Percentiles rank a stretch among this genome's conserved stretches.
phyloP scores from a whole-genome alignment of 2,888 invertebrate genomes.

The Philonicus albiceps region DNA sequence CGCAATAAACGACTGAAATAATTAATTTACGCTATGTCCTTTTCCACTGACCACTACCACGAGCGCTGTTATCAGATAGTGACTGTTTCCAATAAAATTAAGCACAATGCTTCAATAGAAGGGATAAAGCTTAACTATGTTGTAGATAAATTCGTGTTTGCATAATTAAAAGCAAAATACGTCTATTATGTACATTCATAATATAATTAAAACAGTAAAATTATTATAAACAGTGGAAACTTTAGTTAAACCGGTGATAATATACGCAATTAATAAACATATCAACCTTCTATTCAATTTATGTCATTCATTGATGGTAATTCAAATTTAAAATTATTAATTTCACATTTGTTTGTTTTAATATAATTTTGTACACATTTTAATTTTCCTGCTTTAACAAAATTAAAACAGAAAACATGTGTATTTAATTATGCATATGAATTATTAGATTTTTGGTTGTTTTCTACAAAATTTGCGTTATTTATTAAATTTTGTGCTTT shows the following conservation, averaged over 20 bases:
- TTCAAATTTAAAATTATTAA: neutral
- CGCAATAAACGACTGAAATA: neutral
- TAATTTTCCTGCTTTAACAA: neutral
- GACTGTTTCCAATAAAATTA: neutral
- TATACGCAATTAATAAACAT: neutral
- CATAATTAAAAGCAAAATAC: neutral
- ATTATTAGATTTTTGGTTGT: too few relatives aligned
- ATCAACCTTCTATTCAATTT: neutral
- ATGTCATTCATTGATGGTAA: too few relatives aligned
- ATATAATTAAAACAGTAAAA: neutral
- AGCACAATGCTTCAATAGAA: neutral
- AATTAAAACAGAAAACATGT: neutral
- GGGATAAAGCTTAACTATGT: neutral
- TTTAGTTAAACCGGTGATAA: neutral
- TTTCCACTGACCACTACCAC: neutral
- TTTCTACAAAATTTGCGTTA: too few relatives aligned
- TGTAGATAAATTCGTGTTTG: neutral
- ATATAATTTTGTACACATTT: neutral
- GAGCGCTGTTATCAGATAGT: neutral
- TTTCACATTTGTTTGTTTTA: neutral
- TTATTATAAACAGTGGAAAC: neutral
- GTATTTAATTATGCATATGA: too few relatives aligned
- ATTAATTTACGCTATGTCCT: neutral
- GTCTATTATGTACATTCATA: neutral
- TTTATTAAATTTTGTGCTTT: too few relatives aligned